Base-by-base conservation (phyloP, 2,797 vertebrate species). In the Artibeus jamaicensis region DNA sequence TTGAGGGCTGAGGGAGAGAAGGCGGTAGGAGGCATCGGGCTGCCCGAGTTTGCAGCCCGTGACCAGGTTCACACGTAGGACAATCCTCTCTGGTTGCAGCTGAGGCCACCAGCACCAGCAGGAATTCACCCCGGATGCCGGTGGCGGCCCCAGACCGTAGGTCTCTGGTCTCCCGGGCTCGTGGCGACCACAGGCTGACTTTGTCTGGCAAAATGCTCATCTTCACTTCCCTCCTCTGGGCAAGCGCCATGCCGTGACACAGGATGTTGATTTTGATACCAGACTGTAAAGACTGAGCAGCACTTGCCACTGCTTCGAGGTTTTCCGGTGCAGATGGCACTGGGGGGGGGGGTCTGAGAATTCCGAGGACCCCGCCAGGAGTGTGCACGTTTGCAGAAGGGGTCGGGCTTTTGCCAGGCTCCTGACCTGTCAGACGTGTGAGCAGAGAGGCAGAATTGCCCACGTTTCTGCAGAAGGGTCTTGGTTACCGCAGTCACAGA, bases 141-240 rank as follows among this genome's bases (percentile, higher is more conserved):
- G 9, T 9, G 14, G 9, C 11, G 14, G 37, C 6, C 21, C 29
- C 1, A 0, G n/a, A 0, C 18, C 0, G 0, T 0, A 26, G 9
- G 15, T 34, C n/a, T 4, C 46, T 50, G 2, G 2, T 8, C 3
- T 2, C 50, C 39, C 4, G 1, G 15, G 32, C 21, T 71, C 32
- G 0, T 1, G 44, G 34, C 2, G 22, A 29, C 65, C 65, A 53
- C 55, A 22, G 2, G 12, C 48, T 6, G 44, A 62, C 26, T 62
- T 48, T 48, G 9, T 73, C 18, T 4, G 76, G 37, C 10, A 1
- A n/a, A 74, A 6, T 7, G 6, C 8, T 0, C 19, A 11, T 53
- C 42, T 62, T 62, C 5, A n/a, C 6, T 39, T 26, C 19, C 4
- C 19, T 22, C 39, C 62, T 82, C 82, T 74, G 42, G 21, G 55